Percentiles rank a stretch among this genome's conserved stretches.
These are phyloP conservation scores for Thera britannica DNA, from an alignment of 2,888 invertebrate genomes.

Conservation along the genomic window DNA sequence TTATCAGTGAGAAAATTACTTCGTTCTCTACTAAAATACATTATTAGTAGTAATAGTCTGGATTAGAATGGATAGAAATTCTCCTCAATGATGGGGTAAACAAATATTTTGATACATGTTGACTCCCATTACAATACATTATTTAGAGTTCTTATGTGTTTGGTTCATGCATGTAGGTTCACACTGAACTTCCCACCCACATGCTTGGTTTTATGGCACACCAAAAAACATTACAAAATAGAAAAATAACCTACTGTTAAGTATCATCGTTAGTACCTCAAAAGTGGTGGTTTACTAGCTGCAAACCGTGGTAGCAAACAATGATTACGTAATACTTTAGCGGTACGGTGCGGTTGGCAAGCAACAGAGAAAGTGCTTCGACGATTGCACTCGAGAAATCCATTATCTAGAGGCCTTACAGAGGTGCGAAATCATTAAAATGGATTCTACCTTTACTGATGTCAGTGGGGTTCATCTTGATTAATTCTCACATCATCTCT, in stretches of 20 bases:
- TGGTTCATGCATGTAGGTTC: slow-evolving; percentile 2
- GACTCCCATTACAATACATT: too few relatives aligned
- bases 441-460: slow-evolving; percentile 58
- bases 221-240: slow-evolving; percentile 34
- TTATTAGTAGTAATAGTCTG: too few relatives aligned
- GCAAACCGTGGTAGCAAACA: slow-evolving; percentile 44
- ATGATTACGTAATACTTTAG: slow-evolving; percentile 50
- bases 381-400: slow-evolving; percentile 66
- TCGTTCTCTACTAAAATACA: too few relatives aligned
- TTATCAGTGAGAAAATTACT: too few relatives aligned
- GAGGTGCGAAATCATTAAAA: slow-evolving; percentile 55
- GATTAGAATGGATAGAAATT: too few relatives aligned
- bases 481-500: slow-evolving; percentile 20
- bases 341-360: slow-evolving; percentile 44
- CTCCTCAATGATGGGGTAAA: too few relatives aligned
- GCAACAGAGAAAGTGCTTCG: slow-evolving; percentile 70
- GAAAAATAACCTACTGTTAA: slow-evolving; percentile 21
- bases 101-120: too few relatives aligned
- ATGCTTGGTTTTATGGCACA: slow-evolving; percentile 29
- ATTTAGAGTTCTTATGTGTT: not conserved
- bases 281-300: slow-evolving; percentile 48
- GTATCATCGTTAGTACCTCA: slow-evolving; percentile 47
- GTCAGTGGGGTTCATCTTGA: slow-evolving; percentile 40
- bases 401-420: slow-evolving; percentile 52
- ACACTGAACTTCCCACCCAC: slow-evolving; percentile 25